Evolutionary conservation across 2,888 invertebrate species (phyloP).

Genomic region (Ectemnius cavifrons): DNA sequence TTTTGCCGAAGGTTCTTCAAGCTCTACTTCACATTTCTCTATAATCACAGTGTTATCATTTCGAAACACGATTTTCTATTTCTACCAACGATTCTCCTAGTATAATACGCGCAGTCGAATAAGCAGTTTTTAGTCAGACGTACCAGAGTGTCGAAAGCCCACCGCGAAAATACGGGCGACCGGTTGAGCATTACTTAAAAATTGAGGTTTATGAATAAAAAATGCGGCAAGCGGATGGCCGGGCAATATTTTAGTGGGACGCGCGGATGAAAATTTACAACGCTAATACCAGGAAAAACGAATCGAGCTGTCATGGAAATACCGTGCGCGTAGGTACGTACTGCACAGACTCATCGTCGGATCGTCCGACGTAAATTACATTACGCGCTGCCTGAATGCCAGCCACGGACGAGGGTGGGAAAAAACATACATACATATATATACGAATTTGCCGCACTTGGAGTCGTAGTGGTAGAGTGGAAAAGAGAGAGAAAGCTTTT

Average conservation of each 20-base stretch:
- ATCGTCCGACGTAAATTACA: slow-evolving; percentile 49
- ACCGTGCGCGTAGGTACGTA: slow-evolving; percentile 5
- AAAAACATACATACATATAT: slow-evolving; percentile 32
- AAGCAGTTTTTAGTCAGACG: too few relatives aligned
- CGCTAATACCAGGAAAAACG: slow-evolving; percentile 23
- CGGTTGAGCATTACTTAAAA: slow-evolving; percentile 4
- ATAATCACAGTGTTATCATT: too few relatives aligned
- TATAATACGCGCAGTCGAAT: too few relatives aligned
- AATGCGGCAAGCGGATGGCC: background rate
- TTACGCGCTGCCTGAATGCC: slow-evolving; percentile 39
- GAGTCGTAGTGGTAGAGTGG: background rate
- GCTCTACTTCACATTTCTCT: too few relatives aligned
- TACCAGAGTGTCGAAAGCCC: too few relatives aligned
- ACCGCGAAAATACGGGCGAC: background rate
- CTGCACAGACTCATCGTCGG: slow-evolving; percentile 11
- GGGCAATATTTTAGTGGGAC: slow-evolving; percentile 6
- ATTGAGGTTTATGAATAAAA: slow-evolving; percentile 6
- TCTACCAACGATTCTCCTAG: too few relatives aligned
- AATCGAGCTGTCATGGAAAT: slow-evolving; percentile 25
- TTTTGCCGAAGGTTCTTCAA: too few relatives aligned
- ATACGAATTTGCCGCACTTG: too few relatives aligned
- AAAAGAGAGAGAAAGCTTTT: too few relatives aligned
- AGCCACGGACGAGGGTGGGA: slow-evolving; percentile 22
- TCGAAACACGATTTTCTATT: too few relatives aligned
- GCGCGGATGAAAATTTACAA: slow-evolving; percentile 30